phyloP scores from a whole-genome alignment of 2,888 invertebrate species.

The Campopleginae sp. region DNA sequence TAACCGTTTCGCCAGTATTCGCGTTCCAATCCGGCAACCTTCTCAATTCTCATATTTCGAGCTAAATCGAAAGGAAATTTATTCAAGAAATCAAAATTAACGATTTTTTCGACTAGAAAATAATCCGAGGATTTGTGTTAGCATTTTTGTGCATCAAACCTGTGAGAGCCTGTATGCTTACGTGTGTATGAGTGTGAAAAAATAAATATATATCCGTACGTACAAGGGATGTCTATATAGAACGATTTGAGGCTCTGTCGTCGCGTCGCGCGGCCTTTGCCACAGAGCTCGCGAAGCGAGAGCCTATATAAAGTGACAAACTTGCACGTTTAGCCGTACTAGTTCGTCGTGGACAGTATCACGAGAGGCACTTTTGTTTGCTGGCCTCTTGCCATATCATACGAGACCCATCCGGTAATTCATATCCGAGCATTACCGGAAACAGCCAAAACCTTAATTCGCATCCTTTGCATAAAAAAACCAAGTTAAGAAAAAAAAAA shows the following conservation, averaged over 20 bases:
- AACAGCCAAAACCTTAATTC: not conserved
- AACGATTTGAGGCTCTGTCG: slow-evolving; percentile 50
- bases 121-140: not conserved
- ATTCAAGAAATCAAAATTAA: not conserved
- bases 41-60: not conserved
- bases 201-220: slow-evolving; percentile 11
- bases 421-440: slow-evolving; percentile 27
- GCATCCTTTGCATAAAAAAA: not conserved
- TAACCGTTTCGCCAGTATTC: not conserved
- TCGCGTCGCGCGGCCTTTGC: slow-evolving; percentile 74
- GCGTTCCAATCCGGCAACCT: not conserved
- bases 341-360: slow-evolving; percentile 69
- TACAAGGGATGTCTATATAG: slow-evolving; percentile 10
- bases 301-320: slow-evolving; percentile 83
- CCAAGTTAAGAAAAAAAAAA: not conserved
- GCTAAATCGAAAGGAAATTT: not conserved
- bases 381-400: slow-evolving; percentile 26
- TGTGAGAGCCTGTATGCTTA: not conserved
- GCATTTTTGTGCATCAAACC: not conserved
- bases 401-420: slow-evolving; percentile 40
- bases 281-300: slow-evolving; percentile 67
- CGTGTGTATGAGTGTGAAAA: not conserved
- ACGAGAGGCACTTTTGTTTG: slow-evolving; percentile 56
- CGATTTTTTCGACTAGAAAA: not conserved
- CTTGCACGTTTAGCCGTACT: slow-evolving; percentile 77